A percentile compares a stretch with the other conserved stretches of the same genome.
Evolutionary conservation across 2,113 vertebrate species (phyloP).

Genomic region (Rhynchomys soricoides): DNA sequence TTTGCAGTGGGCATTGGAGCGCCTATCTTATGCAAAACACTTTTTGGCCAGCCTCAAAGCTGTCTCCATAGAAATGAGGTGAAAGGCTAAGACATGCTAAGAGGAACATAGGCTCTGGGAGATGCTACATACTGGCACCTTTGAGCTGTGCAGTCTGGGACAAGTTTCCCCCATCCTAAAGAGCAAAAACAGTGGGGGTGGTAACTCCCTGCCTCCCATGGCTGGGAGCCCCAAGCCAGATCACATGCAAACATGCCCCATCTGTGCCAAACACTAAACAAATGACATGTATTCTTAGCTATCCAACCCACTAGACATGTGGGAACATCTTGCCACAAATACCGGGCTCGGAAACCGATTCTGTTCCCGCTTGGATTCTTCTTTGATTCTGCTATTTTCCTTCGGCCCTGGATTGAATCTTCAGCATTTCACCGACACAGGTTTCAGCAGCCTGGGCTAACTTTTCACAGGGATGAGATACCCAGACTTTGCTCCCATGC

Average conservation of each 20-base stretch:
- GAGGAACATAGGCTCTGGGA: accelerated
- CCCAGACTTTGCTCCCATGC: accelerated
- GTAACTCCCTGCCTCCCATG: neutral
- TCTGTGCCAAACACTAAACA: neutral
- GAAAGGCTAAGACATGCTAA: neutral
- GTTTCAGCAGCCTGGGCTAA: neutral
- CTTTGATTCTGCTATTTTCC: neutral
- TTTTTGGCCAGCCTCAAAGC: neutral
- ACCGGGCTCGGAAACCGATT: neutral
- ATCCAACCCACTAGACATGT: neutral
- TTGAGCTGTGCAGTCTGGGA: neutral
- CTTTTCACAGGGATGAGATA: neutral
- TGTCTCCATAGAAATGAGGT: accelerated
- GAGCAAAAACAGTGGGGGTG: neutral
- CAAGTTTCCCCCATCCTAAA: neutral
- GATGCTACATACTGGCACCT: neutral
- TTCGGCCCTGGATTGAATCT: neutral
- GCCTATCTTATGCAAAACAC: too few species aligned
- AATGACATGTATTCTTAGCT: neutral
- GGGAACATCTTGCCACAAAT: neutral
- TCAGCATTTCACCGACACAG: accelerated
- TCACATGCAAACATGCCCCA: neutral
- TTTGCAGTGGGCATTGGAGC: neutral
- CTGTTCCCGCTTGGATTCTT: neutral
- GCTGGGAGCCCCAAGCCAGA: neutral